Evolutionary conservation across 2,888 invertebrate genomes (phyloP).

Genomic region (Drosophila melanosoma): DNA sequence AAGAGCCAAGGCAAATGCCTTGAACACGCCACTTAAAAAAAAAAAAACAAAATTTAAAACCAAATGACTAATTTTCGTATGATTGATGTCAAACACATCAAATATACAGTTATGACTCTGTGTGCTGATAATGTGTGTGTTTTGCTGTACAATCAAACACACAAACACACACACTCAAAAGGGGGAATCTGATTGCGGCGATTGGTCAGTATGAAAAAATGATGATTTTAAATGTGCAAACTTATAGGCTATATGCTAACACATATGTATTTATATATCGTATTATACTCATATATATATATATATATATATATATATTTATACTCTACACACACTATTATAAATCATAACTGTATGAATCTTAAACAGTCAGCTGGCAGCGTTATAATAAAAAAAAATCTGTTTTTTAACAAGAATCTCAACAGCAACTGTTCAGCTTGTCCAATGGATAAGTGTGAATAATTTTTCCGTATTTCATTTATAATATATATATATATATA

Average conservation of each 20-base stretch:
- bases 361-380: slow-evolving; percentile 72
- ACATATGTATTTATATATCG: slow-evolving; percentile 15
- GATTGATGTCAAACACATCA: slow-evolving; percentile 64
- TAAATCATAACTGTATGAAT: slow-evolving; percentile 75
- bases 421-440: slow-evolving; percentile 50
- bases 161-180: slow-evolving; percentile 7
- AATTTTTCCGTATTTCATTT: slow-evolving; percentile 51
- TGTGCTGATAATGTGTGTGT: slow-evolving; percentile 61
- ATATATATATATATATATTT: neutral
- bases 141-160: slow-evolving; percentile 24
- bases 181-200: slow-evolving; percentile 14
- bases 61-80: slow-evolving; percentile 67
- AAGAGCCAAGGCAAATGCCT: slow-evolving; percentile 67
- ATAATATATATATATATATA: slow-evolving; percentile 21
- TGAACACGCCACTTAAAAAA: slow-evolving; percentile 51
- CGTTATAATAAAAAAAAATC: slow-evolving; percentile 73
- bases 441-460: slow-evolving; percentile 59
- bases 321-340: slow-evolving; percentile 21
- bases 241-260: slow-evolving; percentile 39
- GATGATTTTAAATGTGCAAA: slow-evolving; percentile 28
- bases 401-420: slow-evolving; percentile 51
- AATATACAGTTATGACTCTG: slow-evolving; percentile 12
- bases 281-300: too few relatives aligned
- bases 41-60: slow-evolving; percentile 1
- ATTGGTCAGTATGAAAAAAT: slow-evolving; percentile 33